Conservation (phyloP, 2,888 invertebrate species). For the Heliconius ismenius region DNA sequence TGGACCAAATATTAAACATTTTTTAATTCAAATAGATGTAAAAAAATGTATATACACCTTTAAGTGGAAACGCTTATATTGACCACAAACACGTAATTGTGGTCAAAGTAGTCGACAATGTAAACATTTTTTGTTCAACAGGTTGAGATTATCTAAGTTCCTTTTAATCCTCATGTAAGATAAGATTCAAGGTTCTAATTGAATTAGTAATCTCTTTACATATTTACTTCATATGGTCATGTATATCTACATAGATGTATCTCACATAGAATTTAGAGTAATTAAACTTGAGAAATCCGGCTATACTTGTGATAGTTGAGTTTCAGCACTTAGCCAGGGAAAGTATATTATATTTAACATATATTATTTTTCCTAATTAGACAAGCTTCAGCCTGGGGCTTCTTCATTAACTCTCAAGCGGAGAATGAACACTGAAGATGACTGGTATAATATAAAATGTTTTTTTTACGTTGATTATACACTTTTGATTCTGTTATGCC, state of each 20-base stretch:
- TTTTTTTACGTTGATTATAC: no score
- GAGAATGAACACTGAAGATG: no score
- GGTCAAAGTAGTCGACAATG: conserved; percentile 4
- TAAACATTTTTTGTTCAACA: conserved; percentile 11
- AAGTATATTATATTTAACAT: no score
- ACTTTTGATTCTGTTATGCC: no score
- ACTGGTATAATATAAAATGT: no score
- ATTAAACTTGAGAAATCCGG: no score
- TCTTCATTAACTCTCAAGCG: no score
- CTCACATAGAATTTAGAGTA: no score
- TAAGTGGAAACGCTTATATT: neutral
- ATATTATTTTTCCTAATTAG: no score
- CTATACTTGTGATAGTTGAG: no score
- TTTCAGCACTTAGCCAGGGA: no score
- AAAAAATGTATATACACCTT: neutral
- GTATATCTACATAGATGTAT: neutral
- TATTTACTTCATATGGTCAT: neutral
- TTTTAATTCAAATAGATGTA: neutral
- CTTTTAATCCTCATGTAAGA: conserved; percentile 4
- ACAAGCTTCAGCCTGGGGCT: no score
- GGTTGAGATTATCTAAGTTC: neutral
- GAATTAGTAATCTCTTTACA: neutral
- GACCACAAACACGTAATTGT: neutral
- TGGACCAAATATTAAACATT: neutral
- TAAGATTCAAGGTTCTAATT: conserved; percentile 13